A percentile compares a stretch with the other conserved stretches of the same genome.
Evolutionary conservation across 2,888 invertebrate species (phyloP).

Genomic region (Nomada goodeniana): DNA sequence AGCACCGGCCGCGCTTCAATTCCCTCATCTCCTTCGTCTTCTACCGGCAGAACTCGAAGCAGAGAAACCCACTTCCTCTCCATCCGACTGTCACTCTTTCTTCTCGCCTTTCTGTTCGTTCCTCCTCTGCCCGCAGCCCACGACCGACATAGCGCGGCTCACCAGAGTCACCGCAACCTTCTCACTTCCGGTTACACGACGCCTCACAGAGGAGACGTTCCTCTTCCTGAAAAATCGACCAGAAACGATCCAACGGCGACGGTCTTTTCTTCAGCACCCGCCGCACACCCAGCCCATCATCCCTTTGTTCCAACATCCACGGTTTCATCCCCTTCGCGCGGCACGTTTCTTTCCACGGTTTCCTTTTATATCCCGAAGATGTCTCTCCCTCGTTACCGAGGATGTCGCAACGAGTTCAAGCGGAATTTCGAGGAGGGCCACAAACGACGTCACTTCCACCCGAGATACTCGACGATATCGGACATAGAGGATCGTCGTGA

Average conservation of each 20-base stretch:
- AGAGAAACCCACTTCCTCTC: constrained; percentile 29
- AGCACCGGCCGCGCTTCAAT: constrained; percentile 65
- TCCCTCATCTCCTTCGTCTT: constrained; percentile 66
- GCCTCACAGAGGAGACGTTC: constrained; percentile 42
- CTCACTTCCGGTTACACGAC: constrained; percentile 69
- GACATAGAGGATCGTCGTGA: constrained; percentile 54
- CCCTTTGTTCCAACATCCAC: constrained; percentile 33
- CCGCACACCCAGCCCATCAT: background rate
- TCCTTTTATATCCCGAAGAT: constrained; percentile 52
- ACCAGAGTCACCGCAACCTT: constrained; percentile 59
- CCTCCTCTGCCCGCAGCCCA: constrained; percentile 11
- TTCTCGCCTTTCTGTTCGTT: constrained; percentile 16
- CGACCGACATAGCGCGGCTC: constrained; percentile 41
- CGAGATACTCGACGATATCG: constrained; percentile 55
- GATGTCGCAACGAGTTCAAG: constrained; percentile 70
- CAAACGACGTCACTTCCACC: constrained; percentile 64
- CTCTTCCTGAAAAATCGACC: constrained; percentile 63
- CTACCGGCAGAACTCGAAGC: constrained; percentile 25
- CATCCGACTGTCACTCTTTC: constrained; percentile 35
- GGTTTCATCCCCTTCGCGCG: constrained; percentile 22
- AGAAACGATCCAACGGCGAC: constrained; percentile 48
- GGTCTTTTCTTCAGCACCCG: constrained; percentile 21
- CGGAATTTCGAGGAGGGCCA: constrained; percentile 66
- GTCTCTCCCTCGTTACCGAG: constrained; percentile 69
- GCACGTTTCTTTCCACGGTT: constrained; percentile 25